These are phyloP conservation scores for Cantharis flavilabris DNA, from an alignment of 2,888 invertebrate genomes.

Conservation along the genomic window DNA sequence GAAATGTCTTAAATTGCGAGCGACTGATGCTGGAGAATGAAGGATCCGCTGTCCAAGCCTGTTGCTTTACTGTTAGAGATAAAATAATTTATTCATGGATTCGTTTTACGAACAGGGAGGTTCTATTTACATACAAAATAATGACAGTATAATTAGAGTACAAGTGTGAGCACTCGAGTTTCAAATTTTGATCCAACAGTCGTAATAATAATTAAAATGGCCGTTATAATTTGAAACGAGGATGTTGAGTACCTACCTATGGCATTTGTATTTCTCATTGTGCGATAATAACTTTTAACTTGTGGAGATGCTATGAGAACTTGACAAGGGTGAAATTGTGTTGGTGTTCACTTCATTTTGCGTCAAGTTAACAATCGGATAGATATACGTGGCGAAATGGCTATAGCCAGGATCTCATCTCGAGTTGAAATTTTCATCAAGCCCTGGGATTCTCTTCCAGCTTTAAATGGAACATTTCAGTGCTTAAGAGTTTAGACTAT, in stretches of 20 bases:
- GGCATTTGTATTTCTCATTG: neutral
- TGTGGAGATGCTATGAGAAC: neutral
- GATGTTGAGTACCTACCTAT: neutral
- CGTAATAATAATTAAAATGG: neutral
- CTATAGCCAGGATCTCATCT: neutral
- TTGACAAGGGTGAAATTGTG: neutral
- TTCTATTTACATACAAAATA: neutral
- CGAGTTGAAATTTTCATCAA: neutral
- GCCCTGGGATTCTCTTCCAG: neutral
- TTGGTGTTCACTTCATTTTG: neutral
- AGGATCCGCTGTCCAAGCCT: neutral
- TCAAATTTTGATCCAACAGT: neutral
- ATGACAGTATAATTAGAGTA: neutral
- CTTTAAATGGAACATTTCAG: neutral
- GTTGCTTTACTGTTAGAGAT: neutral
- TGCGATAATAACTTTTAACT: neutral
- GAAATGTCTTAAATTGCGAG: neutral
- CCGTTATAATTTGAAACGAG: neutral
- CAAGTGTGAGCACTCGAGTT: neutral
- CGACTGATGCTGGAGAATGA: neutral
- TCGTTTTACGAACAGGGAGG: neutral
- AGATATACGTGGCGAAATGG: neutral
- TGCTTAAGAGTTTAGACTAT: neutral
- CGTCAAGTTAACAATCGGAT: neutral
- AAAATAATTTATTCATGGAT: neutral